Evolutionary conservation across 2,797 vertebrate species (phyloP).

Genomic region (Jordanella pulchra): DNA sequence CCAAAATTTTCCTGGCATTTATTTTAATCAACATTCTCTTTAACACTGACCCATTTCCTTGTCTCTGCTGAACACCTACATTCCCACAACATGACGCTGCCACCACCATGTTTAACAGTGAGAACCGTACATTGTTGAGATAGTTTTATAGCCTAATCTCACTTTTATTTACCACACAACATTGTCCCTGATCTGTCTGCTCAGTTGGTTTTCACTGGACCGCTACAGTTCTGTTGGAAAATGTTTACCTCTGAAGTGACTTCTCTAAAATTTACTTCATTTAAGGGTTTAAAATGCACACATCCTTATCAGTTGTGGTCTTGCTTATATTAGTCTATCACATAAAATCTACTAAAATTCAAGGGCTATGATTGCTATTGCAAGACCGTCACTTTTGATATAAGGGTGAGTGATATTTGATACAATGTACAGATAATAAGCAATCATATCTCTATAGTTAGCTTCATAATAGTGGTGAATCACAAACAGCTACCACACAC

Average conservation of each 20-base stretch:
- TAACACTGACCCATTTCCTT: background rate
- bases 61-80: background rate
- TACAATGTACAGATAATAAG: too few relatives aligned
- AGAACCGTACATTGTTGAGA: background rate
- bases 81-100: background rate
- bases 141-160: too few relatives aligned
- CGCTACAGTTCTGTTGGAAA: too few relatives aligned
- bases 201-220: too few relatives aligned
- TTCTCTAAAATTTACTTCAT: background rate
- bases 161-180: too few relatives aligned
- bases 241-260: background rate
- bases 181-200: too few relatives aligned
- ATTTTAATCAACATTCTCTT: background rate
- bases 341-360: background rate
- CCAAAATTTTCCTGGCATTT: background rate
- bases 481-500: background rate
- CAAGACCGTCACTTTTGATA: background rate
- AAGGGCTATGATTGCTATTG: background rate
- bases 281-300: background rate
- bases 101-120: background rate
- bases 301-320: background rate
- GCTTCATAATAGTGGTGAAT: background rate
- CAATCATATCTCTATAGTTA: background rate
- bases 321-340: background rate
- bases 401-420: too few relatives aligned